Percentiles rank a stretch among this genome's conserved stretches.
Conservation (phyloP, 2,113 vertebrate genomes). For the Himantopus leucocephalus region DNA sequence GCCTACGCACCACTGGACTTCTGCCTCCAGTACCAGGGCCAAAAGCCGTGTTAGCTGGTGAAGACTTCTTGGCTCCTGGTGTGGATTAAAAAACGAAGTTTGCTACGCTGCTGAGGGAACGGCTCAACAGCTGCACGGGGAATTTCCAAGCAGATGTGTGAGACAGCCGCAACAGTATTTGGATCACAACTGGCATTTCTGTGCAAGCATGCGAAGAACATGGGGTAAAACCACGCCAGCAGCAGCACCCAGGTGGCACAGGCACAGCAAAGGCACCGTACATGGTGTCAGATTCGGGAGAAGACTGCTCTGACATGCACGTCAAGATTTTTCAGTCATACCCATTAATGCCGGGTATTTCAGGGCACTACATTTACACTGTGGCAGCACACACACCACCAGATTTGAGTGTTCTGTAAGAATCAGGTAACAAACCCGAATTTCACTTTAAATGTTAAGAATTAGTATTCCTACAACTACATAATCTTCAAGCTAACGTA, state of each 20-base stretch:
- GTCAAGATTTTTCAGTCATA: background rate
- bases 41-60: background rate
- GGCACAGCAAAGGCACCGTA: background rate
- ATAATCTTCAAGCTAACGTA: background rate
- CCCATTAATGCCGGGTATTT: background rate
- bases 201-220: too few species aligned
- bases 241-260: fast-evolving
- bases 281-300: fast-evolving
- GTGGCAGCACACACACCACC: background rate
- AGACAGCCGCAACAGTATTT: background rate
- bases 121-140: background rate
- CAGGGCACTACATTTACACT: background rate
- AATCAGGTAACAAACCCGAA: background rate
- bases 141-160: background rate
- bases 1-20: background rate
- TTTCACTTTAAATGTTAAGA: background rate
- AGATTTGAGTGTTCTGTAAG: background rate
- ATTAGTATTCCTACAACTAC: background rate
- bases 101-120: background rate
- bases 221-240: fast-evolving
- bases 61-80: background rate
- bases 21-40: background rate
- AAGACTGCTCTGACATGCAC: background rate
- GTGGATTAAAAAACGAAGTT: background rate
- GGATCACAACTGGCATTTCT: background rate